Conservation (phyloP, 2,797 vertebrate genomes). For the Furcifer pardalis region DNA sequence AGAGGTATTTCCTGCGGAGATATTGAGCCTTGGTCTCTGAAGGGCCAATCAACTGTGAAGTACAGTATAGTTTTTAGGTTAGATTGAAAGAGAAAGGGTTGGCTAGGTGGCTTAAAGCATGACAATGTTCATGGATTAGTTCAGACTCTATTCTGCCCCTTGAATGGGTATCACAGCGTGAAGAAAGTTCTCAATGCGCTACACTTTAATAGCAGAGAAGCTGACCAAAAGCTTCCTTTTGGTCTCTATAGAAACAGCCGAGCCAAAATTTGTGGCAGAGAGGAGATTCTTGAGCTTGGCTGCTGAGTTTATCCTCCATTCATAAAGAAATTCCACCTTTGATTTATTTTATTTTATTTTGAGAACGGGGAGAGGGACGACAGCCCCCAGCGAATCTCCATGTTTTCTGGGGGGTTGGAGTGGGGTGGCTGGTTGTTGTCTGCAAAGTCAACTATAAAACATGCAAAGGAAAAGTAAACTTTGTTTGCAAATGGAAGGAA, state of each 20-base stretch:
- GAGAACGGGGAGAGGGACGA: neutral
- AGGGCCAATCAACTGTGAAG: conserved; percentile 98
- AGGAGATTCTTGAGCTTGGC: conserved; percentile 87
- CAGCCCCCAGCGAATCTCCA: neutral
- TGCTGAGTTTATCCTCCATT: conserved; percentile 67
- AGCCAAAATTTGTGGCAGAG: conserved; percentile 94
- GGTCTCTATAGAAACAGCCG: conserved; percentile 96
- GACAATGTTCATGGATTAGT: conserved; percentile 99
- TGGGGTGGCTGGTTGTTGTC: neutral
- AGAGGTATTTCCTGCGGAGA: conserved; percentile 88
- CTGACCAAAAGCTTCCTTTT: conserved; percentile 89
- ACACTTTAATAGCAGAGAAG: conserved; percentile 98
- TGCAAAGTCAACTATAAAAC: neutral
- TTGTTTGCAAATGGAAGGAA: neutral
- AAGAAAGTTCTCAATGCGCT: conserved; percentile 95
- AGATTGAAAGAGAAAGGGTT: conserved; percentile 96
- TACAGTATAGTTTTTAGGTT: conserved; percentile 92
- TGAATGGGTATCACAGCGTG: conserved; percentile 98
- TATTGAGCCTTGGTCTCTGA: conserved; percentile 88
- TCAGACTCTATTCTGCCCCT: conserved; percentile 95
- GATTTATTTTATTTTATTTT: neutral
- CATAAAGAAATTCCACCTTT: conserved; percentile 67
- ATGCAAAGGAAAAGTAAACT: neutral
- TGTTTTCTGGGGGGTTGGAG: neutral
- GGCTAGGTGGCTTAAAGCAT: conserved; percentile 95